Evolutionary conservation across 1,140 invertebrate species (phyloP), one percentile per base, ranked within the genome.

Genomic region (Teleopsis dalmanni): DNA sequence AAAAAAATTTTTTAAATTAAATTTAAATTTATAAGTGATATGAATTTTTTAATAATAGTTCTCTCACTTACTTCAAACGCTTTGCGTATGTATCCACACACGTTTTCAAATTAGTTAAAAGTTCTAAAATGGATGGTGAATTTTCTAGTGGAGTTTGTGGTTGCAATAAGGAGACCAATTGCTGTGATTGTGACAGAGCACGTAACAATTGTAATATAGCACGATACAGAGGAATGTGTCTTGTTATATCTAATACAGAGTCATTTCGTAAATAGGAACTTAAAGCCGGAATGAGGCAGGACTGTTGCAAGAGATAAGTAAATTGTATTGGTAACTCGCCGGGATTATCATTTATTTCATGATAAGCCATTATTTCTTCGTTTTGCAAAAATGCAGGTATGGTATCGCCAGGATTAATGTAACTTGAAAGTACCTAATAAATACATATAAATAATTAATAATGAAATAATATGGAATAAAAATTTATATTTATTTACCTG

Each of bases 171-270:
- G 80, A 75, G 0, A 83, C 78, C 41, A 91, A 64, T 55, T 81
- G 77, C 27, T 74, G 75, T 38, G 80, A 85, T 3, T 82, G 73
- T 8, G 88, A 84, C 54, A 95, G 76, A 4, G 88, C 86, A 51
- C 91, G 78, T 38, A 95, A 75, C 35, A 92, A 72, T 57, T 87
- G 82, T 48, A 95, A 71, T 49, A 94, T 81, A 23, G 89, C 83
- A 62, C 86, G 79, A 72, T 95, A 95, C 36, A 95, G 75, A 7
- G 91, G 90, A 66, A 95, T 91, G 71, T 95, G 91, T 10, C 91
- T 79, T 6, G 92, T 90, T 86, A 96, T 94, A 69, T 96, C 93
- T 59, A 96, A 71, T 41, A 95, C 91, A 73, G 92, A 95, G 71
- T 96, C 93, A 62, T 97, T 96, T 55, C 90, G 78, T 21, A 97